phyloP scores from a whole-genome alignment of 2,797 vertebrate species.

The Vipera ursinii region DNA sequence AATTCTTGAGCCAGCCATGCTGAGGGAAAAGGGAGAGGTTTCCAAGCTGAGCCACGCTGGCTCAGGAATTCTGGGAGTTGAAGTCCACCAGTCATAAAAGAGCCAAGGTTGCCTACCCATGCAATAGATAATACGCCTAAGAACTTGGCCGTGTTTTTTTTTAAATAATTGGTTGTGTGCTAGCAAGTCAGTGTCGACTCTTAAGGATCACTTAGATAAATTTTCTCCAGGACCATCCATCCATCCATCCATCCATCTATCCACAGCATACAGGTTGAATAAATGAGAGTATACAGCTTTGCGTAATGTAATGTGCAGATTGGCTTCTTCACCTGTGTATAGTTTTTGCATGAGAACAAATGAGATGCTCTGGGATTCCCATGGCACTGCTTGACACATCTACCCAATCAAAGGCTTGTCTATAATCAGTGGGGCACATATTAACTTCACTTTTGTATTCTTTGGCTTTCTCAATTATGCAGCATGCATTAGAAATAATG shows the following conservation, averaged over 20 bases:
- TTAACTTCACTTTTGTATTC: background rate
- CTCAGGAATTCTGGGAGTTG: too few relatives aligned
- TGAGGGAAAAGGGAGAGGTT: too few relatives aligned
- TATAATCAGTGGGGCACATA: background rate
- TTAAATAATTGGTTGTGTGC: background rate
- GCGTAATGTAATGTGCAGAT: background rate
- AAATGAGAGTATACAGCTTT: background rate
- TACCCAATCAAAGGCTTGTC: background rate
- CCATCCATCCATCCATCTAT: too few relatives aligned
- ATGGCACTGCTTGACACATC: background rate
- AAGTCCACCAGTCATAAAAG: too few relatives aligned
- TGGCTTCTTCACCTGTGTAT: background rate
- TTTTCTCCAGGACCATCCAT: background rate
- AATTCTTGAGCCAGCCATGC: too few relatives aligned
- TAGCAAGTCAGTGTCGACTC: background rate
- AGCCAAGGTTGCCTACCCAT: too few relatives aligned
- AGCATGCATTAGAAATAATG: background rate
- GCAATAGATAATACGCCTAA: background rate
- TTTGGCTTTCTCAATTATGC: background rate
- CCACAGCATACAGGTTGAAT: background rate
- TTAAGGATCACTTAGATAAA: background rate
- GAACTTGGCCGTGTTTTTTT: background rate
- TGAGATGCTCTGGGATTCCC: background rate
- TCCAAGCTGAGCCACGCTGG: too few relatives aligned
- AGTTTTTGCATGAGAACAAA: background rate